Base-by-base conservation (phyloP, 1,140 invertebrate genomes). In the Parapsyche elsis region DNA sequence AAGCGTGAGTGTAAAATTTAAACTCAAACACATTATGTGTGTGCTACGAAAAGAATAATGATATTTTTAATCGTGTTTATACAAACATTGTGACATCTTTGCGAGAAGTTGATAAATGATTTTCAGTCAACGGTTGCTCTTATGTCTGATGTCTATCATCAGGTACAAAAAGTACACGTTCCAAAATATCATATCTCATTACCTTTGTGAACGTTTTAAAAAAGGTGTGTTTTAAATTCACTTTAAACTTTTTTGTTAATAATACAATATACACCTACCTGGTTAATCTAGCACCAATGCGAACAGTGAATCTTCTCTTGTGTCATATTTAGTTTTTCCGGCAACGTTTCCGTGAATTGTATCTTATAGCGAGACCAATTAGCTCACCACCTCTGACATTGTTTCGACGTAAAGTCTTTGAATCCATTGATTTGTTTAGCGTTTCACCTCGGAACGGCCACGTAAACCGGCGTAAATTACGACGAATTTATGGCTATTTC, bases 401-500 rank as follows among this genome's bases (percentile, higher is more conserved):
- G 12, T 14, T 53, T 53, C 49, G 1, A 2, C 12, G 7, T 2
- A 23, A 9, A 24, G 21, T n/a, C 21, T 67, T 26, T 23, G 64
- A 67, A 26, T 26, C 26, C 19, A 30, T 67, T 30, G 64, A 67
- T 67, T 26, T 67, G 21, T 67, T 26, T 12, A 26, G 23, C 10
- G 4, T 53, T 67, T 23, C 21, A 67, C 12, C 26, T 67, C 14
- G 64, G 44, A 45, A 19, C 12, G 46, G 7, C 71, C 0, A 23
- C 26, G 64, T 71, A 78, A 78, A 78, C 46, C 71, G n/a, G 71
- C 76, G 76, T 21, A 61, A 21, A 78, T 78, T 78, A 78, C 44
- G 46, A 59, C 44, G 74, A 61, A 78, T 78, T 78, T 78, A 70
- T 78, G 14, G 16, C 44, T 59, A 7, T 19, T 12, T 26, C 61